A percentile compares a stretch with the other conserved stretches of the same genome.
Conservation (phyloP, 2,113 vertebrate species). For the Paradisaea rubra region DNA sequence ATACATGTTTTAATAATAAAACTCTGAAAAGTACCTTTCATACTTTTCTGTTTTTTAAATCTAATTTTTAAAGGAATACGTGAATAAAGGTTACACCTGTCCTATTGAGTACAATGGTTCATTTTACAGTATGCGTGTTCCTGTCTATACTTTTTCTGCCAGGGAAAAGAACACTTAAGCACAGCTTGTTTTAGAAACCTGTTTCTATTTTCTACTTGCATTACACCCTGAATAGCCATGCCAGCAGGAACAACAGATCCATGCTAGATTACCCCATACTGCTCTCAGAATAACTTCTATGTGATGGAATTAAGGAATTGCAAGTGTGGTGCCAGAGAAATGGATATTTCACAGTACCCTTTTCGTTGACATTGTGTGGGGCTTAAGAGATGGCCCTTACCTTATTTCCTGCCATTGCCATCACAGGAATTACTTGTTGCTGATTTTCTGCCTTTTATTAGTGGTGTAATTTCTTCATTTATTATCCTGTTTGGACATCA, state of each 20-base stretch:
- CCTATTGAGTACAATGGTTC: neutral
- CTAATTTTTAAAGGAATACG: neutral
- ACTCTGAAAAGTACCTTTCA: neutral
- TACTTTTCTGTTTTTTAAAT: neutral
- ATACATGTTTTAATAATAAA: neutral
- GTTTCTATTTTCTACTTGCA: conserved; percentile 18
- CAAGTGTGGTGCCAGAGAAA: neutral
- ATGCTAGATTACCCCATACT: neutral
- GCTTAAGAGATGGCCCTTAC: neutral
- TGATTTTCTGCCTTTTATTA: neutral
- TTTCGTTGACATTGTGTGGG: rapidly evolving
- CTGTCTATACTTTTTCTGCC: neutral
- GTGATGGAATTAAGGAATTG: neutral
- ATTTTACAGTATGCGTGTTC: neutral
- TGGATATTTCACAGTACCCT: neutral
- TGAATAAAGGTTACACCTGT: neutral
- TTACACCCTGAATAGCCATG: neutral
- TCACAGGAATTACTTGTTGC: neutral
- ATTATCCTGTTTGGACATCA: neutral
- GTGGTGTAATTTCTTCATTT: neutral
- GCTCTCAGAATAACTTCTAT: neutral
- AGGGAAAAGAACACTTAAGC: neutral
- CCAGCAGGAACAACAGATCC: neutral
- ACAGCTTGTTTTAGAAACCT: conserved; percentile 5
- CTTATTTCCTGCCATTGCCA: neutral